A percentile compares a stretch with the other conserved stretches of the same genome.
phyloP scores from a whole-genome alignment of 2,113 vertebrate genomes.

The Diadophis punctatus region DNA sequence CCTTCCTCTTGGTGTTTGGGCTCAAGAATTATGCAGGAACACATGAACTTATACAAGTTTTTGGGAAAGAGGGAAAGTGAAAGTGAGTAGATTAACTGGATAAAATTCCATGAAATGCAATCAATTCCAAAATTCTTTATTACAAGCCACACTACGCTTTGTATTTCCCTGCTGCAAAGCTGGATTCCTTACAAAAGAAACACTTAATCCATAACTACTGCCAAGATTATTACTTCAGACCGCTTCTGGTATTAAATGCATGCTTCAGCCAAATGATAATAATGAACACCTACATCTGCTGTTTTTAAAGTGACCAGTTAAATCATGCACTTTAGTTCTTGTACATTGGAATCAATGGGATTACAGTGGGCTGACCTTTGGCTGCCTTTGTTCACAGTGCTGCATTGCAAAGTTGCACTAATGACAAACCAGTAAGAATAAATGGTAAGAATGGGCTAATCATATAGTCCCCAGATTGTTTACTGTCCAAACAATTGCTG shows the following conservation, averaged over 20 bases:
- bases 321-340: not conserved
- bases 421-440: not conserved
- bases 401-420: not conserved
- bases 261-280: not conserved
- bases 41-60: not conserved
- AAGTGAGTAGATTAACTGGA: not conserved
- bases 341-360: not conserved
- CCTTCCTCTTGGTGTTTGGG: not conserved
- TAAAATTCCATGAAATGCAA: not conserved
- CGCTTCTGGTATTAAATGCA: not conserved
- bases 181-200: not conserved
- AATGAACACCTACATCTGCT: not conserved
- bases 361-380: not conserved
- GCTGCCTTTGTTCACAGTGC: not conserved
- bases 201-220: not conserved
- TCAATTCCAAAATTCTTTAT: not conserved
- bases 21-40: not conserved
- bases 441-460: not conserved
- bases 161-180: not conserved
- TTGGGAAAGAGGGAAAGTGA: not conserved
- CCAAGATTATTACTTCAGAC: not conserved
- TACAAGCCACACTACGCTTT: not conserved
- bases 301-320: not conserved
- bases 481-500: not conserved
- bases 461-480: not conserved